Conservation (phyloP, 2,888 invertebrate genomes). For the Antitype chi region DNA sequence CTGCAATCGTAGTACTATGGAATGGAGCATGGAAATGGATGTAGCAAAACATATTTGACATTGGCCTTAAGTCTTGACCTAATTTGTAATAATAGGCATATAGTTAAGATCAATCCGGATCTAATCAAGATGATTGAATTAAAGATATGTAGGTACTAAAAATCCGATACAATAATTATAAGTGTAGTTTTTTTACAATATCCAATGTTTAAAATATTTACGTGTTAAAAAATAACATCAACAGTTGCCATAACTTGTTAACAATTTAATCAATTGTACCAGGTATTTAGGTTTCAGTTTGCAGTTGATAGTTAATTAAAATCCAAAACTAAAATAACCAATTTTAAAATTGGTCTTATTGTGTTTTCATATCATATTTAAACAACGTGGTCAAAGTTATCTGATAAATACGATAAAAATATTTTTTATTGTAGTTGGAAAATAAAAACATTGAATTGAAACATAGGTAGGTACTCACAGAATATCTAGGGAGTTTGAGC, state of each 20-base stretch:
- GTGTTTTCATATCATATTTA: background rate
- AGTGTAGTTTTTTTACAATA: background rate
- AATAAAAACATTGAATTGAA: conserved; percentile 3
- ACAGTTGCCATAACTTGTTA: background rate
- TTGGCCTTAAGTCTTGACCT: conserved; percentile 86
- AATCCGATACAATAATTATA: background rate
- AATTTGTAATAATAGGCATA: conserved; percentile 68
- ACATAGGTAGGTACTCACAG: background rate
- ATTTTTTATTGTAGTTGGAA: background rate
- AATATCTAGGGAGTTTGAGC: background rate
- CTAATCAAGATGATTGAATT: conserved; percentile 19
- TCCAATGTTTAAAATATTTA: background rate
- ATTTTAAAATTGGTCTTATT: background rate
- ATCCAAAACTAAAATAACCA: background rate
- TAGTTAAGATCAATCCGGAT: conserved; percentile 33
- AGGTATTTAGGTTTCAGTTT: background rate
- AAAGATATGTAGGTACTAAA: background rate
- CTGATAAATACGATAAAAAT: background rate
- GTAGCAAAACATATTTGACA: conserved; percentile 83
- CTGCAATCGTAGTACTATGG: conserved; percentile 29
- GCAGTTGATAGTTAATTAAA: conserved; percentile 4
- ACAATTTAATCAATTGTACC: background rate
- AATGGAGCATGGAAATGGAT: conserved; percentile 50
- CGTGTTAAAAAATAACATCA: background rate
- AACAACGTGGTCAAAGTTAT: background rate